Base-by-base conservation (phyloP, 2,113 vertebrate genomes). In the Calonectris borealis region DNA sequence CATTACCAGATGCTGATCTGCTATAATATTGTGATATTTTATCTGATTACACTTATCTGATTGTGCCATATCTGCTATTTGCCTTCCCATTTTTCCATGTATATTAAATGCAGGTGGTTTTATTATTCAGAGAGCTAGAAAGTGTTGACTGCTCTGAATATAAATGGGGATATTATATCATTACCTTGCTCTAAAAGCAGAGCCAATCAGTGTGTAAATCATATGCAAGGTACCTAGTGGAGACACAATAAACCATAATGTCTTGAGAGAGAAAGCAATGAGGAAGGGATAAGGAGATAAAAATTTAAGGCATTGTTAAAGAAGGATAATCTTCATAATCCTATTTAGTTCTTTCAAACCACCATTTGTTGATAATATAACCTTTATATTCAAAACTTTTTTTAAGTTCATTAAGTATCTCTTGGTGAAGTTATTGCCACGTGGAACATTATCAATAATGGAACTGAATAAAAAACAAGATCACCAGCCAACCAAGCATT, bases 141-240 rank as follows among this genome's bases (percentile, higher is more conserved):
- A 98, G 95, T 96, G 97, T 97, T 97, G 97, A 97, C 98, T 98
- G 96, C 93, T 98, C 98, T 98, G 99, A 99, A 99, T 99, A 98
- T 98, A 98, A 99, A 99, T 99, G 98, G 97, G 97, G 94, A 98
- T 98, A 99, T 99, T 98, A 98, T 99, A 98, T 98, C 98, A 99
- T 99, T 99, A 98, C 98, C 96, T 98, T 97, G 94, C 98, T 98
- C 98, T 97, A 93, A 99, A 98, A 99, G 97, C 98, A 98, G 97
- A 98, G 93, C 97, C 97, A 98, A 98, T 98, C 97, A 97, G 95
- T 90, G 97, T 97, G 95, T 97, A 97, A 98, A 98, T 98, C 98
- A 98, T 96, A 98, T 89, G 92, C 97, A 98, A 98, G 98, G 96
- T 98, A 98, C 96, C 97, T 98, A 92, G 95, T 96, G 82, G 98